Conservation (phyloP, 1,140 invertebrate species). For the Drosophila nannoptera region DNA sequence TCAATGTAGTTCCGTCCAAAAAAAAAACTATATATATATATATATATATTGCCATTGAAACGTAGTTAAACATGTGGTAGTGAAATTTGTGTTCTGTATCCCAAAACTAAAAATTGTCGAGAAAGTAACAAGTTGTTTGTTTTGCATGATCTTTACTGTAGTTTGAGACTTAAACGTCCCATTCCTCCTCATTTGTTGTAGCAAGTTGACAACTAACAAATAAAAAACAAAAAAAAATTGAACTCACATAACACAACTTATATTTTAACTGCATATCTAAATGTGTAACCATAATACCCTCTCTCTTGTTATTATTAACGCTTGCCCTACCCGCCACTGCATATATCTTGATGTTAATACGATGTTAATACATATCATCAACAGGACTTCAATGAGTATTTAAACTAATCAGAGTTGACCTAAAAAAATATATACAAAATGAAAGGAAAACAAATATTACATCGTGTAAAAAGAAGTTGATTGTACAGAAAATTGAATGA, state of each 20-base stretch:
- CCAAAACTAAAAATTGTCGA: slow-evolving; percentile 25
- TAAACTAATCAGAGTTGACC: slow-evolving; percentile 60
- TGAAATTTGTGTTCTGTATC: slow-evolving; percentile 35
- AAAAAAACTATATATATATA: slow-evolving; percentile 7
- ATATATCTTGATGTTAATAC: slow-evolving; percentile 75
- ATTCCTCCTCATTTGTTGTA: slow-evolving; percentile 16
- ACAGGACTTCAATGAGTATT: slow-evolving; percentile 79
- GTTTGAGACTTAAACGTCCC: slow-evolving; percentile 18
- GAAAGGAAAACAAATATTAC: not conserved
- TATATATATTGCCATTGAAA: slow-evolving; percentile 40
- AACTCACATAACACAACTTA: slow-evolving; percentile 17
- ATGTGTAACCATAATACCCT: slow-evolving; percentile 75
- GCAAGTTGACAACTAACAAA: slow-evolving; percentile 53
- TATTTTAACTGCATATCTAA: slow-evolving; percentile 49
- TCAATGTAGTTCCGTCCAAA: slow-evolving; percentile 45
- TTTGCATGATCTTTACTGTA: slow-evolving; percentile 72
- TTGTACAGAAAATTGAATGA: not conserved
- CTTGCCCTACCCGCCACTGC: slow-evolving; percentile 77
- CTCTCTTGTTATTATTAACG: slow-evolving; percentile 77
- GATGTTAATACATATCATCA: slow-evolving; percentile 45
- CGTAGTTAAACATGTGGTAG: slow-evolving; percentile 40
- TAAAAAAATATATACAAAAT: slow-evolving; percentile 10
- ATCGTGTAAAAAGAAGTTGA: not conserved
- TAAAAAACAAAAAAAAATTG: no score
- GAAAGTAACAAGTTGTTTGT: slow-evolving; percentile 49